Percentiles rank a stretch among this genome's conserved stretches.
Conservation (phyloP, 2,797 vertebrate species). For the Hemibagrus guttatus region DNA sequence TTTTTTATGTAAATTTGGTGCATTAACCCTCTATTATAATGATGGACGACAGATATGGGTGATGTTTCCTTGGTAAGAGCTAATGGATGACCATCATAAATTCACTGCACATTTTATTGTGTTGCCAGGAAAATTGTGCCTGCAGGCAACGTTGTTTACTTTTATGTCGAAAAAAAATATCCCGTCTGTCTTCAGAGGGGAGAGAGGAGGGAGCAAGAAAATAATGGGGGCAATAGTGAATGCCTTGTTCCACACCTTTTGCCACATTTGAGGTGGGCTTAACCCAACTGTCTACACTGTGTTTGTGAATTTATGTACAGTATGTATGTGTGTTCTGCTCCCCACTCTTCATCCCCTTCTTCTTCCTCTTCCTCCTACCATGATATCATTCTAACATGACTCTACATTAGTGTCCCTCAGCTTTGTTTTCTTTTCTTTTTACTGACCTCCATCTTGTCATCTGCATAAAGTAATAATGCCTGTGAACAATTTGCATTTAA, state of each 20-base stretch:
- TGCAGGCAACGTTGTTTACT: slow-evolving; percentile 99
- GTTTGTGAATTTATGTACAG: neutral
- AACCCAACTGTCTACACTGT: slow-evolving; percentile 56
- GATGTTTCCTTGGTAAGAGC: slow-evolving; percentile 99
- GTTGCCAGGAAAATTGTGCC: slow-evolving; percentile 99
- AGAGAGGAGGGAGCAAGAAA: slow-evolving; percentile 70
- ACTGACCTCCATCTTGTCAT: slow-evolving; percentile 30
- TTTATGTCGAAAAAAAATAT: slow-evolving; percentile 92
- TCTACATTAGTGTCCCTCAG: slow-evolving; percentile 23
- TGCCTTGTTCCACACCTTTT: slow-evolving; percentile 75
- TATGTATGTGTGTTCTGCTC: slow-evolving; percentile 54
- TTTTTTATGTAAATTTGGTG: slow-evolving; percentile 99
- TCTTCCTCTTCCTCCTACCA: slow-evolving; percentile 27
- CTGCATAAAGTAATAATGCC: slow-evolving; percentile 35
- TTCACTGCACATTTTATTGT: slow-evolving; percentile 99
- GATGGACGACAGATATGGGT: slow-evolving; percentile 99
- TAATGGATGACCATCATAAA: slow-evolving; percentile 99
- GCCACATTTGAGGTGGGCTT: slow-evolving; percentile 69
- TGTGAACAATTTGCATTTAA: slow-evolving; percentile 35
- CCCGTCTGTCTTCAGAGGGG: slow-evolving; percentile 90
- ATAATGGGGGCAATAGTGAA: slow-evolving; percentile 79
- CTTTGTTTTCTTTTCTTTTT: slow-evolving; percentile 3
- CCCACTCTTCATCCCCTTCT: slow-evolving; percentile 39
- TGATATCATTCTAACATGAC: slow-evolving; percentile 20
- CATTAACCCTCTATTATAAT: slow-evolving; percentile 99